phyloP scores from a whole-genome alignment of 2,888 invertebrate species.

The Hedya salicella region DNA sequence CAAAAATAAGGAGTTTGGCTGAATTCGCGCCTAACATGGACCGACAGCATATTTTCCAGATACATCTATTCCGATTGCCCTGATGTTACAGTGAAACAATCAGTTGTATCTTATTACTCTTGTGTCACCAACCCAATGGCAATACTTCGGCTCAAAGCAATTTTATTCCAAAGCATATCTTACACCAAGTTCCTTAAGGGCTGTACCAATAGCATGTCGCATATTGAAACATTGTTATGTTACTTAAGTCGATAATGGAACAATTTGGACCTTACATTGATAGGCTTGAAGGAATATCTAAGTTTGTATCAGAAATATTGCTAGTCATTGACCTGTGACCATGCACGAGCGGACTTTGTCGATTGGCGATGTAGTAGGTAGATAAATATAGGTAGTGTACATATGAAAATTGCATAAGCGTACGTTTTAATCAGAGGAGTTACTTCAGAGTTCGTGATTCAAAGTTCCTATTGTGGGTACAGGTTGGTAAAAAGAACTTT shows the following conservation, averaged over 20 bases:
- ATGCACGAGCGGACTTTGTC: slow-evolving; percentile 22
- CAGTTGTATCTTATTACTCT: slow-evolving; percentile 7
- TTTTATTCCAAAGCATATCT: neutral
- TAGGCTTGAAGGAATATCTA: neutral
- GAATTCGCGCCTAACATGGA: too few species aligned
- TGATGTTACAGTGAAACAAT: neutral
- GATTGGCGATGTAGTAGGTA: slow-evolving; percentile 13
- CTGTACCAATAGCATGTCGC: neutral
- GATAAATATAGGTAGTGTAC: neutral
- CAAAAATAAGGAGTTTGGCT: too few species aligned
- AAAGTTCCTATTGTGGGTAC: too few species aligned
- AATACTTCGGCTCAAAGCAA: neutral
- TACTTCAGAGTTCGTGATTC: too few species aligned
- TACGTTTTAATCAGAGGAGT: too few species aligned
- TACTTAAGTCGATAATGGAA: too few species aligned
- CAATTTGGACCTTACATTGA: slow-evolving; percentile 15
- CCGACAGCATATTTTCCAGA: too few species aligned
- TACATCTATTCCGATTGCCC: too few species aligned
- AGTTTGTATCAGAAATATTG: slow-evolving; percentile 4
- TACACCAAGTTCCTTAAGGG: neutral
- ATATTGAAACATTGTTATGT: too few species aligned
- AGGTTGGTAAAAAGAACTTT: too few species aligned
- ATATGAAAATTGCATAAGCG: neutral
- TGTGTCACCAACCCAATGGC: neutral
- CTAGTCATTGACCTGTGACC: slow-evolving; percentile 34